phyloP scores from a whole-genome alignment of 2,113 vertebrate genomes.

The Phalacrocorax brasilianus region DNA sequence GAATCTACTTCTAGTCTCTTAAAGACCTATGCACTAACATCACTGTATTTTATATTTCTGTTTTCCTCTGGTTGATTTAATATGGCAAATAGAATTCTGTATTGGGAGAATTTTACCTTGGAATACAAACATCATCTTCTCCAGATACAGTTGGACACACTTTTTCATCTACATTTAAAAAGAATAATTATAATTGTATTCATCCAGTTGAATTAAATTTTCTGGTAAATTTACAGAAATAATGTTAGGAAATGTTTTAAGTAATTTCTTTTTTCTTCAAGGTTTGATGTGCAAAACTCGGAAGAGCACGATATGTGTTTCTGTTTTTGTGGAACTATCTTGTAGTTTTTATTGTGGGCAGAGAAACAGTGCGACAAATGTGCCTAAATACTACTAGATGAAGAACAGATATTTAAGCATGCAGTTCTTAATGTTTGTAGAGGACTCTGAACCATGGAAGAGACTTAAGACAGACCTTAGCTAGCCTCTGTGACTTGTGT shows the following conservation, averaged over 20 bases:
- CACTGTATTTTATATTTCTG: neutral
- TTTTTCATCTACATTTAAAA: neutral
- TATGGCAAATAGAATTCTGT: neutral
- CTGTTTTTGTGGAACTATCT: neutral
- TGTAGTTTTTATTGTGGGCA: neutral
- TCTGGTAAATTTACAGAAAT: neutral
- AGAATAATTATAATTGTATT: neutral
- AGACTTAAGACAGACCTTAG: neutral
- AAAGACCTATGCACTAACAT: neutral
- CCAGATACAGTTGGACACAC: fast-evolving
- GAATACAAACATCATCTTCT: neutral
- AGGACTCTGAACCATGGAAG: neutral
- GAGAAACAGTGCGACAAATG: neutral
- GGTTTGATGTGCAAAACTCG: neutral
- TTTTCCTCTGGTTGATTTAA: neutral
- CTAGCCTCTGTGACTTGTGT: neutral
- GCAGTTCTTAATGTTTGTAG: fast-evolving
- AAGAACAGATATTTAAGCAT: neutral
- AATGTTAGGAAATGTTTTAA: neutral
- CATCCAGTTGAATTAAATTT: neutral
- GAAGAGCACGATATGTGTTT: neutral
- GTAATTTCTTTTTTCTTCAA: neutral
- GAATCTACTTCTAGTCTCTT: neutral
- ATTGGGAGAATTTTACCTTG: neutral
- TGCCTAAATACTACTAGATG: neutral